Percentiles rank a stretch among this genome's conserved stretches.
These are phyloP conservation scores for Leptothorax acervorum DNA, from an alignment of 2,888 invertebrate species.

Conservation along the genomic window DNA sequence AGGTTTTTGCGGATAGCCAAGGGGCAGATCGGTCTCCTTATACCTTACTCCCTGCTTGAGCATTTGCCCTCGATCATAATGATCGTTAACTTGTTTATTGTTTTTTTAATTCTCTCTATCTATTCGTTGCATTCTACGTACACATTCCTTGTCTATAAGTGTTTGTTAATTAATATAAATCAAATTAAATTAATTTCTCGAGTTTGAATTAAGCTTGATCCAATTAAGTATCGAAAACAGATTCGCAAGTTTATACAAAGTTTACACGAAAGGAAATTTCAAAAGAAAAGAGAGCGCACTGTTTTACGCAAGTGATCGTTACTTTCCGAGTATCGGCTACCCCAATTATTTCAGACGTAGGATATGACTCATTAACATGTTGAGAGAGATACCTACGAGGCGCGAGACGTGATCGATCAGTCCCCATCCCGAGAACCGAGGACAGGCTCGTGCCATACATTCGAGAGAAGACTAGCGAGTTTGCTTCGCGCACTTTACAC, in stretches of 20 bases:
- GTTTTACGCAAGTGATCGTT: conserved; percentile 43
- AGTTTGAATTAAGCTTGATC: not conserved
- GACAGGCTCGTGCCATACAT: conserved; percentile 6
- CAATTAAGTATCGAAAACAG: not conserved
- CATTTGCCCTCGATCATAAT: not conserved
- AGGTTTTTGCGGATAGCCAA: too few relatives aligned
- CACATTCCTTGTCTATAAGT: not conserved
- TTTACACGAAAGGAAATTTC: not conserved
- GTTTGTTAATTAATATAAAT: not conserved
- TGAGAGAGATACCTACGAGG: not conserved
- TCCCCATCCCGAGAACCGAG: conserved; percentile 30
- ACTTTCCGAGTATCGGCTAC: not conserved
- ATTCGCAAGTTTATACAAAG: not conserved
- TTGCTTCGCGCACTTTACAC: conserved; percentile 58
- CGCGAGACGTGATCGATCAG: conserved; percentile 58
- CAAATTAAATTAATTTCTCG: not conserved
- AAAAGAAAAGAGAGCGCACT: not conserved
- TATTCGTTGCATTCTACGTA: not conserved
- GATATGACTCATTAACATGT: conserved; percentile 58
- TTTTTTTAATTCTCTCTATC: not conserved
- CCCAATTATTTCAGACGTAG: conserved; percentile 47
- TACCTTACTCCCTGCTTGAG: not conserved
- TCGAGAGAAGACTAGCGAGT: conserved; percentile 42
- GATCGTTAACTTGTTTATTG: conserved; percentile 3
- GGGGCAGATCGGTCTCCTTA: too few relatives aligned